These are phyloP conservation scores for Chionomys nivalis DNA, from an alignment of 2,113 vertebrate species.

Conservation along the genomic window DNA sequence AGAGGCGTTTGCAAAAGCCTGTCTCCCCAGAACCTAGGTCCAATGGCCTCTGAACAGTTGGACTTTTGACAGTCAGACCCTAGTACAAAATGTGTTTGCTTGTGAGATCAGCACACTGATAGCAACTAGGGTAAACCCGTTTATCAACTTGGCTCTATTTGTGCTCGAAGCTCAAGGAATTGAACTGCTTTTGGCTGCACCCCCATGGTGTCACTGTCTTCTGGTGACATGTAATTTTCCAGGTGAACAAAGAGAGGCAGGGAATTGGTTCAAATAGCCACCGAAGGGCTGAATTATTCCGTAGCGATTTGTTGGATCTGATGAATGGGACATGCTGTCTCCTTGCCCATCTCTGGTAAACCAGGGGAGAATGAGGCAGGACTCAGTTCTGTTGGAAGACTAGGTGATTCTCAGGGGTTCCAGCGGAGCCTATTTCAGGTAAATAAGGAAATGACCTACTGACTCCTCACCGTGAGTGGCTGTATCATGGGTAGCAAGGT, in stretches of 20 bases:
- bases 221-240: conserved; percentile 70
- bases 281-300: conserved; percentile 74
- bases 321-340: conserved; percentile 77
- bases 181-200: neutral
- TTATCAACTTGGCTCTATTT: conserved; percentile 9
- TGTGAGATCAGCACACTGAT: conserved; percentile 67
- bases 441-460: conserved; percentile 58
- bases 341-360: conserved; percentile 73
- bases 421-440: conserved; percentile 68
- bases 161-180: neutral
- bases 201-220: conserved; percentile 64
- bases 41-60: conserved; percentile 75
- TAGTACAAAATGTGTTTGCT: conserved; percentile 62
- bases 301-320: conserved; percentile 78
- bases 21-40: conserved; percentile 70
- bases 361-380: conserved; percentile 57
- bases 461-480: neutral
- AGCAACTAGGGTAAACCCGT: conserved; percentile 51
- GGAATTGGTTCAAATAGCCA: conserved; percentile 66
- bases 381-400: conserved; percentile 67
- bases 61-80: conserved; percentile 64
- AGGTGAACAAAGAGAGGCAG: conserved; percentile 76
- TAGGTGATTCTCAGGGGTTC: conserved; percentile 72
- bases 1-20: conserved; percentile 70
- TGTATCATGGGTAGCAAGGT: neutral